Percentiles rank a stretch among this genome's conserved stretches.
These are phyloP conservation scores for Acrocephalus arundinaceus DNA, from an alignment of 2,113 vertebrate species.

Conservation along the genomic window DNA sequence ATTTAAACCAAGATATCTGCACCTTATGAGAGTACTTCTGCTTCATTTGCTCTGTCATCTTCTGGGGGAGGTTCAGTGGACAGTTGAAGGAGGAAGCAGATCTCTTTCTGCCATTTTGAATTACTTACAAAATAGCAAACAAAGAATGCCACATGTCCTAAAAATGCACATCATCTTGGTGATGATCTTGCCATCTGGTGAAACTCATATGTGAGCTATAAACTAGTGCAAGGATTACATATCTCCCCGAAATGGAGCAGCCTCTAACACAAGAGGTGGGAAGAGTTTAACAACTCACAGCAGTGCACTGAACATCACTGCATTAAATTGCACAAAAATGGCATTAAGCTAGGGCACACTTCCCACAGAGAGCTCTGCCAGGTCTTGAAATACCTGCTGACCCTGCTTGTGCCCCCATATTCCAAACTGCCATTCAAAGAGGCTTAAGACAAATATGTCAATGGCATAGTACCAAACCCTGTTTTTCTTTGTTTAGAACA, in stretches of 20 bases:
- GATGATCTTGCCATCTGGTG: slow-evolving; percentile 24
- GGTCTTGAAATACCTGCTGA: background rate
- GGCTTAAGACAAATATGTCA: background rate
- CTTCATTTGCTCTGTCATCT: background rate
- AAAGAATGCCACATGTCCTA: background rate
- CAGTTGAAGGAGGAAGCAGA: background rate
- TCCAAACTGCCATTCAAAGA: background rate
- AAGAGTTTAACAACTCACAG: background rate
- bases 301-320: background rate
- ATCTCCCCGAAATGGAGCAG: background rate
- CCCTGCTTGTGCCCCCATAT: background rate
- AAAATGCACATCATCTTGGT: background rate
- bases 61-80: background rate
- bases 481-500: background rate
- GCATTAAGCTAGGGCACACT: background rate
- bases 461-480: background rate
- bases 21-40: background rate
- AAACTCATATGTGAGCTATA: background rate
- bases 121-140: background rate
- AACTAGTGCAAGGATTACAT: background rate
- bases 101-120: background rate
- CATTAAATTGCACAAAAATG: background rate
- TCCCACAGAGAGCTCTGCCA: background rate
- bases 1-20: background rate
- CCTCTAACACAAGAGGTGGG: background rate